phyloP scores from a whole-genome alignment of 2,888 invertebrate genomes.

The Lasiommata megera region DNA sequence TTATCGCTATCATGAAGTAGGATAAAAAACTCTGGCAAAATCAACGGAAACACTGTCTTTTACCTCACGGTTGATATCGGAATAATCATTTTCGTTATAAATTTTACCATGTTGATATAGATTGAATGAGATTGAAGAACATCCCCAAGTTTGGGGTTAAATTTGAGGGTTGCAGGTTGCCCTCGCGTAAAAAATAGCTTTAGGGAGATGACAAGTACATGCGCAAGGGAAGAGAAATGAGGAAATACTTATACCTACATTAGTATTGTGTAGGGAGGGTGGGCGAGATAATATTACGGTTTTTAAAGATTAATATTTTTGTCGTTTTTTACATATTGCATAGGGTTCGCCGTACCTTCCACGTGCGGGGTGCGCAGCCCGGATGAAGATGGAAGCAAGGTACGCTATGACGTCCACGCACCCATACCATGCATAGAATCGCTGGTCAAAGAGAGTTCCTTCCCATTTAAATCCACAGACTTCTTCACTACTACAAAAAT shows the following conservation, averaged over 20 bases:
- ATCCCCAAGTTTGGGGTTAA: slow-evolving; percentile 27
- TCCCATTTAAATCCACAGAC: too few species aligned
- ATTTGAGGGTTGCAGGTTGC: slow-evolving; percentile 29
- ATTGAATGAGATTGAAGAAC: slow-evolving; percentile 22
- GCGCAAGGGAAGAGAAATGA: slow-evolving; percentile 17
- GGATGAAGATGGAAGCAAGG: too few species aligned
- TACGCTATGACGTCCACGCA: too few species aligned
- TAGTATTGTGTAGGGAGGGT: slow-evolving; percentile 3
- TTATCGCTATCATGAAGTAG: too few species aligned
- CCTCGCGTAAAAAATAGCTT: slow-evolving; percentile 32
- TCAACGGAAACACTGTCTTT: too few species aligned
- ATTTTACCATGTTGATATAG: slow-evolving; percentile 5
- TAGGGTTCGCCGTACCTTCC: too few species aligned
- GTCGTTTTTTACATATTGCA: background rate
- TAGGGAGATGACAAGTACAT: slow-evolving; percentile 23
- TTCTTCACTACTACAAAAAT: too few species aligned
- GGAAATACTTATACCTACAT: slow-evolving; percentile 11
- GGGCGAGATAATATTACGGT: background rate
- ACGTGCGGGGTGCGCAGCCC: too few species aligned
- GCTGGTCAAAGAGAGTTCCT: too few species aligned
- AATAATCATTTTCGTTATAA: background rate
- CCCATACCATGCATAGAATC: too few species aligned
- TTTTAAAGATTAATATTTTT: background rate
- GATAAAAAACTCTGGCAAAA: too few species aligned
- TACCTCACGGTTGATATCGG: too few species aligned